These are phyloP conservation scores for Hirtodrosophila duncani DNA, from an alignment of 2,888 invertebrate species.

Conservation along the genomic window DNA sequence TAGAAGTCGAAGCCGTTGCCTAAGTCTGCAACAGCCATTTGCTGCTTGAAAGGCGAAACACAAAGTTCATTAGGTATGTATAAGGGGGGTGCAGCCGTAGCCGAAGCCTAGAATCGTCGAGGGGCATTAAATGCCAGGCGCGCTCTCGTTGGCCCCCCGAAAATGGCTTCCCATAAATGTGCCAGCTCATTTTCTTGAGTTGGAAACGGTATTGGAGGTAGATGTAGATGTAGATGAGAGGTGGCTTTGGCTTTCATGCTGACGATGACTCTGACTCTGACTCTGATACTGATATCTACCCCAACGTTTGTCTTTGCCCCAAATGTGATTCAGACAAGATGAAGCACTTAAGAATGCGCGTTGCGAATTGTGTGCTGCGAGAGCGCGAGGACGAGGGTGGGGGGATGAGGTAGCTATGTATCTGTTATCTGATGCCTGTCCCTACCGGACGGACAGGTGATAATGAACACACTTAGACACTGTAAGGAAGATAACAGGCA, in stretches of 20 bases:
- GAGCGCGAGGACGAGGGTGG: background rate
- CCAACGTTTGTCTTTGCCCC: conserved; percentile 35
- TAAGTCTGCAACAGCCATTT: conserved; percentile 26
- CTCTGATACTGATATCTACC: conserved; percentile 15
- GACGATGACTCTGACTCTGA: background rate
- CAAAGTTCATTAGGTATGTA: conserved; percentile 66
- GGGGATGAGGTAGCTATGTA: background rate
- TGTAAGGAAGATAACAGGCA: no score
- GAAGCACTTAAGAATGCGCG: conserved; percentile 70
- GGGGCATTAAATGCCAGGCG: conserved; percentile 47
- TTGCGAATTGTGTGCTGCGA: conserved; percentile 40
- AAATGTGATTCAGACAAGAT: conserved; percentile 71
- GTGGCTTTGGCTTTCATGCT: no score
- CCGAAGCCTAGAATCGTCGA: conserved; percentile 13
- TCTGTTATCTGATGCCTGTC: conserved; percentile 19
- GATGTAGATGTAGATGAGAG: conserved; percentile 19
- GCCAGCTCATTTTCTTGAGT: conserved; percentile 59
- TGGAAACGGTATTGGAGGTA: background rate
- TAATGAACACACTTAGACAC: conserved; percentile 63
- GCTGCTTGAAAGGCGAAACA: conserved; percentile 43
- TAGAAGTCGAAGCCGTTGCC: no score
- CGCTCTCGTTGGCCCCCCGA: conserved; percentile 20
- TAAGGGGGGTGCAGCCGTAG: conserved; percentile 1
- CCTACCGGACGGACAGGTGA: conserved; percentile 55
- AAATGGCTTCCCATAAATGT: conserved; percentile 71